Conservation (phyloP, 2,797 vertebrate genomes). For the Borostomias antarcticus region DNA sequence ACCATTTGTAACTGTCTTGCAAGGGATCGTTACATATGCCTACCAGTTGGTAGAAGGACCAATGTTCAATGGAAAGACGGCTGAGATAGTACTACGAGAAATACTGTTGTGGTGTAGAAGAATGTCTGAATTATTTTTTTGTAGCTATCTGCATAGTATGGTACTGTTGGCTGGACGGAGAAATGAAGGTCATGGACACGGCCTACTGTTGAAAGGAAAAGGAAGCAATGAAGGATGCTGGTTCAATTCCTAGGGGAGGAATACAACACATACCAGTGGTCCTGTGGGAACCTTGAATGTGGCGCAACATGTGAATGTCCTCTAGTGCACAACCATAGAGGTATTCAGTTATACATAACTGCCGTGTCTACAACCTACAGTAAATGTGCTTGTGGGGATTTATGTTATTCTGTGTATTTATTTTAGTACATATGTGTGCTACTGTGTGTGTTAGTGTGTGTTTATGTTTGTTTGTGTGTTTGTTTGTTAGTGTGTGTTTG, state of each 20-base stretch:
- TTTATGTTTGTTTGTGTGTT: conserved; percentile 13
- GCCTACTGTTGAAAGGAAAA: neutral
- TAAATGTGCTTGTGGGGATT: neutral
- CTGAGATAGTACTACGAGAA: too few relatives aligned
- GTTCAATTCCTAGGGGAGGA: neutral
- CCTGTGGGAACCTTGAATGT: neutral
- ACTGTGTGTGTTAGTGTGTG: conserved; percentile 32
- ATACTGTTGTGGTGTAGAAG: neutral
- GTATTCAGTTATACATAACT: neutral
- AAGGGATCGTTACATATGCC: too few relatives aligned
- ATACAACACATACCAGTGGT: too few relatives aligned
- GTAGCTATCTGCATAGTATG: neutral
- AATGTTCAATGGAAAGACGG: too few relatives aligned
- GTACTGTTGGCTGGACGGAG: neutral
- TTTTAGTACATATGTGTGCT: neutral
- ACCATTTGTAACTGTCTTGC: too few relatives aligned
- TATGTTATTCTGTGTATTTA: neutral
- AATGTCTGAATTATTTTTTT: neutral
- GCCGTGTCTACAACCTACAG: too few relatives aligned
- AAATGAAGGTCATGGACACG: neutral
- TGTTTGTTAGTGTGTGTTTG: neutral
- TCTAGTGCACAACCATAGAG: neutral
- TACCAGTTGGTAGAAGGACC: too few relatives aligned
- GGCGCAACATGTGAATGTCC: neutral
- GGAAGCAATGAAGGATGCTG: neutral